Base-by-base conservation (phyloP, 2,888 invertebrate genomes). In the Microplitis deprimator region DNA sequence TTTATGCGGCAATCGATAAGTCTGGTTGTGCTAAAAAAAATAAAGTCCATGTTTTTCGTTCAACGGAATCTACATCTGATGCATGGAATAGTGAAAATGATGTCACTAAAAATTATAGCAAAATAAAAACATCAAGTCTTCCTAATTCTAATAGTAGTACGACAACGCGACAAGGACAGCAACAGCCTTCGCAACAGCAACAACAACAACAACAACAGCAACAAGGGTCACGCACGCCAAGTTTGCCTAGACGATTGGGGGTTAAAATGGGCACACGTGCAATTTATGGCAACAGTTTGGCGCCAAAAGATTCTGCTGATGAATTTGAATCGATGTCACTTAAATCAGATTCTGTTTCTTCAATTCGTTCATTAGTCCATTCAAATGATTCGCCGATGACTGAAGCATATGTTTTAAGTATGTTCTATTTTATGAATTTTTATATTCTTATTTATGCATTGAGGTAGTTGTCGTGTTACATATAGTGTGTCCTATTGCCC, bases 231-330 rank as follows among this genome's bases (percentile, higher is more conserved):
- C 85, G 88, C 5, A 87, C 87, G 0, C 89, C 88, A 2, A 88
- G 87, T 73, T 83, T 88, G 50, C 87, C 87, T 1, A 88, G 93
- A 82, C 91, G 94, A 79, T 91, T 92, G 83, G 94, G 94, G 3
- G 94, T 94, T 3, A 94, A 94, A 90, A 94, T 94, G 94, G 95
- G 94, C 8, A 94, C 94, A 7, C 91, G 94, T 84, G 94, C 94
- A 8, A 94, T 94, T 83, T 91, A 92, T 87, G 88, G 88, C 68
- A 92, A 91, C 50, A 85, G 86, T 39, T 79, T 85, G 5, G 80
- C 81, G 10, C 87, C 86, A 64, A 84, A 86, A 64, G 88, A 88
- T 82, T 82, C 85, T 83, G 83, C 86, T 86, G 88, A 89, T 84
- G 89, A 89, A 68, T 78, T 85, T 38, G 88, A 89, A 73, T 87